These are phyloP conservation scores for Eupithecia tripunctaria DNA, from an alignment of 2,888 invertebrate genomes.

Conservation along the genomic window DNA sequence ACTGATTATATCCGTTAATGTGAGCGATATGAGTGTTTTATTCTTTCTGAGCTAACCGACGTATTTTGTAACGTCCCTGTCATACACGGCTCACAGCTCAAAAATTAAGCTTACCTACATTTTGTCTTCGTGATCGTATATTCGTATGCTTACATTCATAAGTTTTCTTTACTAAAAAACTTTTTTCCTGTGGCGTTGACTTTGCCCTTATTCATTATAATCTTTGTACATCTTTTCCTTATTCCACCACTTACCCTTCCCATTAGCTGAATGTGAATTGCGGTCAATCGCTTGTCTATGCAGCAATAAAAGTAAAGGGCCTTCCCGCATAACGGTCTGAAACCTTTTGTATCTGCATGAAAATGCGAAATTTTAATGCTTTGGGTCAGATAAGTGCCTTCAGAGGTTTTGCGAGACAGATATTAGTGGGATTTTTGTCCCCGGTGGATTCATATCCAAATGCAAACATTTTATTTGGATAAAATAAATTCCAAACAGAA, in stretches of 20 bases:
- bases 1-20: slow-evolving; percentile 24
- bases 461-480: background rate
- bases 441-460: background rate
- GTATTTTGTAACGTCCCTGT: background rate
- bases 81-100: too few relatives aligned
- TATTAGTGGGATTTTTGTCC: background rate
- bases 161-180: background rate
- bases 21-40: background rate
- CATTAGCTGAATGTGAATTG: slow-evolving; percentile 31
- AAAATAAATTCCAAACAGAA: background rate
- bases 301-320: slow-evolving; percentile 28
- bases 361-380: slow-evolving; percentile 23
- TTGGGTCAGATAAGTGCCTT: slow-evolving; percentile 5
- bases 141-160: background rate
- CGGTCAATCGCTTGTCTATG: slow-evolving; percentile 30
- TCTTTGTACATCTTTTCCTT: slow-evolving; percentile 9
- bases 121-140: background rate
- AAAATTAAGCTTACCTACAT: background rate
- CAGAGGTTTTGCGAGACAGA: background rate
- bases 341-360: slow-evolving; percentile 22
- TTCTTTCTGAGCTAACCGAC: background rate
- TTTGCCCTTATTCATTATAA: background rate
- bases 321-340: slow-evolving; percentile 14
- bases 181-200: background rate
- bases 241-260: slow-evolving; percentile 19